A percentile compares a stretch with the other conserved stretches of the same genome.
Evolutionary conservation across 2,888 invertebrate species (phyloP).

Genomic region (Gisinianus flammeolus): DNA sequence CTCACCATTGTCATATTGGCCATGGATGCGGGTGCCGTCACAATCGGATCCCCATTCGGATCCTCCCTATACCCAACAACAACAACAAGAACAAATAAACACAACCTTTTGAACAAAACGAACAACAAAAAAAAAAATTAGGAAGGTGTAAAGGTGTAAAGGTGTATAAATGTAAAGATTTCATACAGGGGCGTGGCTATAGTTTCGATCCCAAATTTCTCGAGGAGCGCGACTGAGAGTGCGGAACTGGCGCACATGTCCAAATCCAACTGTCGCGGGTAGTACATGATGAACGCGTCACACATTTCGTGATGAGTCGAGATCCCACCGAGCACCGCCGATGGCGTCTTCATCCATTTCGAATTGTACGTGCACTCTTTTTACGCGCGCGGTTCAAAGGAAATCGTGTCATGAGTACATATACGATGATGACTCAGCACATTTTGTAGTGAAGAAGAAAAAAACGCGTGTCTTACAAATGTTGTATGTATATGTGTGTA

Average conservation of each 20-base stretch:
- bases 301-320: constrained; percentile 24
- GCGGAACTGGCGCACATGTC: neutral
- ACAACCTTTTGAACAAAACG: too few species aligned
- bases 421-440: neutral
- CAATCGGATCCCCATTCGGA: too few species aligned
- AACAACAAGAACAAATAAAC: neutral
- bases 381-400: too few species aligned
- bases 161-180: too few species aligned
- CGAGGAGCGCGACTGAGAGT: too few species aligned
- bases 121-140: neutral
- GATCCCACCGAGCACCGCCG: neutral
- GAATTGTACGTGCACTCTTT: constrained; percentile 16
- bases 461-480: too few species aligned
- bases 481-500: too few species aligned
- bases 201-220: neutral
- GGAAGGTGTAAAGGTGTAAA: neutral
- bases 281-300: constrained; percentile 24
- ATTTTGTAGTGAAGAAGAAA: too few species aligned
- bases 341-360: neutral
- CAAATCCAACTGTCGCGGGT: too few species aligned
- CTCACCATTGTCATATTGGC: neutral
- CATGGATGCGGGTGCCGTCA: neutral
- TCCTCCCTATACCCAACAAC: too few species aligned
- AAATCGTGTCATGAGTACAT: neutral
- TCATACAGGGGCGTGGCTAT: too few species aligned